phyloP scores from a whole-genome alignment of 1,140 invertebrate genomes.

The Pristionchus pacificus region DNA sequence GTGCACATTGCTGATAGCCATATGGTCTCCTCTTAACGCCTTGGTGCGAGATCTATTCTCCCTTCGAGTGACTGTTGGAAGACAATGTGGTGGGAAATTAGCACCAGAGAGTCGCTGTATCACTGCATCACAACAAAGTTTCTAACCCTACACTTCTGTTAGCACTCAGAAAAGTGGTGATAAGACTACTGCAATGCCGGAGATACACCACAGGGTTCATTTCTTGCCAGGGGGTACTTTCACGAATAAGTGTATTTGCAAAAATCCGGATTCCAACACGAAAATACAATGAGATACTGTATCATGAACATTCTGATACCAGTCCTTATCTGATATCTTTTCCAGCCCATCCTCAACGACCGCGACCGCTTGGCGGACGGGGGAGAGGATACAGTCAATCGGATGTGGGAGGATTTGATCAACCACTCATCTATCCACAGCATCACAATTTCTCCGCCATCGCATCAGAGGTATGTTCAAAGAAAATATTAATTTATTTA shows the following conservation, averaged over 20 bases:
- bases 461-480: constrained; percentile 24
- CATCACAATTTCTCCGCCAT: constrained; percentile 26
- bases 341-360: constrained; percentile 1
- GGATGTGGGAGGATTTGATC: constrained; percentile 13
- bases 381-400: constrained; percentile 24
- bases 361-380: constrained; percentile 2
- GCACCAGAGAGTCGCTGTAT: no score
- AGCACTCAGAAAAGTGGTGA: no score
- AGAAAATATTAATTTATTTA: no score
- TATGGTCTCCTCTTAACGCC: no score
- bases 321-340: background rate
- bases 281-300: background rate
- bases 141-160: no score
- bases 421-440: constrained; percentile 7
- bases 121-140: no score
- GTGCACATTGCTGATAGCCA: no score
- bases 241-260: background rate
- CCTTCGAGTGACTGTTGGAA: no score
- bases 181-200: no score
- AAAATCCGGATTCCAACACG: background rate
- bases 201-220: no score
- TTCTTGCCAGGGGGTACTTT: background rate
- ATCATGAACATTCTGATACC: background rate
- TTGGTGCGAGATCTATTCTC: no score
- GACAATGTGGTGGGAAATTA: no score